Conservation (phyloP, 2,888 invertebrate genomes). For the Cylindroiulus punctatus region DNA sequence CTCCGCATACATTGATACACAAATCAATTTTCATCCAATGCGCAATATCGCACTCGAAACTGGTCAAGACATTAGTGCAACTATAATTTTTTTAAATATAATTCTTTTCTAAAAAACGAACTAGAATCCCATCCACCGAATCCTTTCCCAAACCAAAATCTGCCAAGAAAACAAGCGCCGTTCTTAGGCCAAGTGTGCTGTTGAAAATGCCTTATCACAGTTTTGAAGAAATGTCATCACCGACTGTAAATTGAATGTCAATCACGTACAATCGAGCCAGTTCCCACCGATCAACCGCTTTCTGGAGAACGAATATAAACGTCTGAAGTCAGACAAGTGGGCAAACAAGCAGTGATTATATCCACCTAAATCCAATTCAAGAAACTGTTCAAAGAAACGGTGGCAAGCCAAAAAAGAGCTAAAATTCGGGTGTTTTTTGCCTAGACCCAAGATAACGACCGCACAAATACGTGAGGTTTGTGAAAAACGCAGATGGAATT, state of each 20-base stretch:
- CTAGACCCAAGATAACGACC: not conserved
- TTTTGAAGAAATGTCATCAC: conserved; percentile 1
- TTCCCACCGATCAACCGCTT: not conserved
- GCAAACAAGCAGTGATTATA: conserved; percentile 29
- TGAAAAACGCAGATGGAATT: conserved; percentile 38
- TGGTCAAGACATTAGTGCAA: not conserved
- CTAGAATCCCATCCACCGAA: not conserved
- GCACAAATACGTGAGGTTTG: conserved; percentile 16
- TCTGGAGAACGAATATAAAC: not conserved
- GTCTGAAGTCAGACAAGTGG: conserved; percentile 26
- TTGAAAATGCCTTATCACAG: not conserved
- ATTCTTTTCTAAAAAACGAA: too few species aligned
- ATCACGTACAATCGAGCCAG: not conserved
- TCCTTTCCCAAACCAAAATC: not conserved
- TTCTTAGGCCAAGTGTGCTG: not conserved
- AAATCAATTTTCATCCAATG: too few species aligned
- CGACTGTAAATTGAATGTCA: conserved; percentile 2
- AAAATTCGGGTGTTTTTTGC: not conserved
- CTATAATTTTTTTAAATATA: not conserved
- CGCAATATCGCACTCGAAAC: not conserved
- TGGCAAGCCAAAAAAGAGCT: not conserved
- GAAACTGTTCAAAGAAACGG: not conserved
- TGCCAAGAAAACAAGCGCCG: not conserved
- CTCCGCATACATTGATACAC: too few species aligned
- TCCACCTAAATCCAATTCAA: conserved; percentile 16